Evolutionary conservation across 2,888 invertebrate genomes (phyloP).

Genomic region (Pterostichus niger): DNA sequence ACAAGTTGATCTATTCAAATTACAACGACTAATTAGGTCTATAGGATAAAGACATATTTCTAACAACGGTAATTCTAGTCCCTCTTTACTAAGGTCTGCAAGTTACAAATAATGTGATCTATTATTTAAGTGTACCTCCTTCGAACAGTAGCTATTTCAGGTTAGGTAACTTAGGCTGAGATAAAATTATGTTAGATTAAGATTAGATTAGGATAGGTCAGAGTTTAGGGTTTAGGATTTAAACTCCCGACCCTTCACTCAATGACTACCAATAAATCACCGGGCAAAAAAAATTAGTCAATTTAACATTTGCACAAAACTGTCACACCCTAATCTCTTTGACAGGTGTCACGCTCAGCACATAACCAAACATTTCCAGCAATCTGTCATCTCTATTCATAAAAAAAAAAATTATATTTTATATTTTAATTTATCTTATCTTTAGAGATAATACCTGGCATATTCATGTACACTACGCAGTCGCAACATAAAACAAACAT

Average conservation of each 20-base stretch:
- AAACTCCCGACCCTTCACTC: no score
- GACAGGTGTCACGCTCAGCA: slow-evolving; percentile 3
- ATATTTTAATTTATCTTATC: slow-evolving; percentile 9
- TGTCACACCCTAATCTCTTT: slow-evolving; percentile 1
- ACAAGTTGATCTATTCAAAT: no score
- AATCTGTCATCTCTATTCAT: slow-evolving; percentile 4
- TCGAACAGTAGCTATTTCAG: background rate
- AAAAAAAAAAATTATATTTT: slow-evolving; percentile 2
- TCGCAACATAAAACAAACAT: slow-evolving; percentile 9
- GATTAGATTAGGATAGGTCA: slow-evolving; percentile 13
- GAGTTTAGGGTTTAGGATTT: background rate
- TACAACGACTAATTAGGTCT: no score
- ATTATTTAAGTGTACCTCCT: slow-evolving; percentile 4
- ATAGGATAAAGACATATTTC: background rate
- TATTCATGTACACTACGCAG: slow-evolving; percentile 6
- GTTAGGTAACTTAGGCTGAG: background rate
- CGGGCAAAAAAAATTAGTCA: background rate
- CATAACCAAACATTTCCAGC: background rate
- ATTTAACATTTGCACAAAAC: background rate
- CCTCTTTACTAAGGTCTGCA: background rate
- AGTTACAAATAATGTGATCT: background rate
- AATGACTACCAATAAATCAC: slow-evolving; percentile 5
- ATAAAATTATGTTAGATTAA: slow-evolving; percentile 10
- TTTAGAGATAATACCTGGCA: background rate
- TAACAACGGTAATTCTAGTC: background rate